Evolutionary conservation across 1,140 invertebrate species (phyloP).

Genomic region (Onthophagus taurus): DNA sequence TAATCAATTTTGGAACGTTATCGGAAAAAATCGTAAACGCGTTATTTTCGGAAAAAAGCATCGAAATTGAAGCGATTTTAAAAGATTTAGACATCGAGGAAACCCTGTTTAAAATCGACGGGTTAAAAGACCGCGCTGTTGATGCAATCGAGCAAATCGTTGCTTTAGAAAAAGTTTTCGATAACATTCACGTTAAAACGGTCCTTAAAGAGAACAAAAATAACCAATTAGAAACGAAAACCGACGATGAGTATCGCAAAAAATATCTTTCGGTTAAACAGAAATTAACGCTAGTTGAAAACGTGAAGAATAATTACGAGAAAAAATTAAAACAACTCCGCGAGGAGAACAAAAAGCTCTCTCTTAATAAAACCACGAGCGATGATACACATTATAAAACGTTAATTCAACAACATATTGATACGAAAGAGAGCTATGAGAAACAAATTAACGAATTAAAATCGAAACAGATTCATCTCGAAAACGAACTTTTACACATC

Average conservation of each 20-base stretch:
- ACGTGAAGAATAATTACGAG: conserved; percentile 27
- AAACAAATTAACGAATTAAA: conserved; percentile 19
- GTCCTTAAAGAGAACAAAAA: conserved; percentile 19
- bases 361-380: not conserved
- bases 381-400: conserved; percentile 18
- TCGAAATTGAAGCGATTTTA: conserved; percentile 10
- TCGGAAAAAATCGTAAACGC: conserved; percentile 16
- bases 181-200: conserved; percentile 7
- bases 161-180: conserved; percentile 11
- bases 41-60: conserved; percentile 13
- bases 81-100: conserved; percentile 16
- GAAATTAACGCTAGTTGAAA: conserved; percentile 23
- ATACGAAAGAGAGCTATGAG: conserved; percentile 21
- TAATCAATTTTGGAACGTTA: conserved; percentile 12
- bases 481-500: too few relatives aligned
- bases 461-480: too few relatives aligned
- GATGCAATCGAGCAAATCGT: conserved; percentile 19
- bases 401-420: conserved; percentile 20
- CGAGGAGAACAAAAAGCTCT: conserved; percentile 24
- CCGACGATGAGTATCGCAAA: conserved; percentile 25
- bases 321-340: conserved; percentile 24
- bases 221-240: conserved; percentile 6
- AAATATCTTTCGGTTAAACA: conserved; percentile 23
- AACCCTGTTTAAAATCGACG: conserved; percentile 15
- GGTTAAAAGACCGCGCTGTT: conserved; percentile 17